Base-by-base conservation (phyloP, 1,140 invertebrate species). In the Delia radicum region DNA sequence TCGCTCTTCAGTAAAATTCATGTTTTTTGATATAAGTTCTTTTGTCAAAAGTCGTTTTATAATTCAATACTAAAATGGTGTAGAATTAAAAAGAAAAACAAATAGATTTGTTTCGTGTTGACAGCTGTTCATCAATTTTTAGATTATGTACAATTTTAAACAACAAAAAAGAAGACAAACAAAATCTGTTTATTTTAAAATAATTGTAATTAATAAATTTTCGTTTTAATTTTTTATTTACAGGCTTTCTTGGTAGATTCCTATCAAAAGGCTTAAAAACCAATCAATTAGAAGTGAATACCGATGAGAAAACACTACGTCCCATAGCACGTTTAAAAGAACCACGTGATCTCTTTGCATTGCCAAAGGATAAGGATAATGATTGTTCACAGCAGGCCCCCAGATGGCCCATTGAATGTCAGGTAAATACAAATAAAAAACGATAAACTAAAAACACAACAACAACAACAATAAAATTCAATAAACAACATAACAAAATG, bases 371-470 rank as follows among this genome's bases (percentile, higher is more conserved):
- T 81, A 87, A 90, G 79, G 90, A 90, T 77, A 82, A 87, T 77
- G 87, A 89, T 75, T 93, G 92, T 80, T 89, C 92, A 33, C 92
- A 93, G 79, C 93, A 95, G 88, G 89, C 90, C 79, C 90, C 94
- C 48, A 88, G 94, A 86, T 96, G 95, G 95, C 95, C 95, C 10
- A 91, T 94, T 18, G 95, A 96, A 87, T 95, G 94, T 87, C 93
- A 95, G 89, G 94, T 94, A 82, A 87, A 21, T 73, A n/a, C 4
- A 2, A 63, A 62, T 29, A 48, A 31, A 31, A 61, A 61, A 24
- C 6, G 7, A 46, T 12, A 71, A 73, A 48, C n/a, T 28, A 55
- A 73, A n/a, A 15, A 28, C 7, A 33, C 21, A 31, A 31, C 48
- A 48, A 48, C 46, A 48, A 21, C 18, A 55, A 3, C 18, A 55